phyloP scores from a whole-genome alignment of 2,113 vertebrate genomes.

The Synodontis membranacea region DNA sequence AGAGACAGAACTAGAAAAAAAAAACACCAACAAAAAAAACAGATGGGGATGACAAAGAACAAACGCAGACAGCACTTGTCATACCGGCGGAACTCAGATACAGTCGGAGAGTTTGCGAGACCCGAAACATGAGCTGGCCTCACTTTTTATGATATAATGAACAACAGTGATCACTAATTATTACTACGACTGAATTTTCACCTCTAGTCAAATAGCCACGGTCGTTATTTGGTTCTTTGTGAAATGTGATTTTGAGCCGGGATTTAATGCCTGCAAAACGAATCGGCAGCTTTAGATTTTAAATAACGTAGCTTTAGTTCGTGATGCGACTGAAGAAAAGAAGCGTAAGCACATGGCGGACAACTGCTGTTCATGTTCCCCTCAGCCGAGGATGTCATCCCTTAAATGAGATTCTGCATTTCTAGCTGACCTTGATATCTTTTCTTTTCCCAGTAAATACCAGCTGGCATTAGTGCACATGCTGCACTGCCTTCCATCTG shows the following conservation, averaged over 20 bases:
- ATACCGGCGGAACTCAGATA: background rate
- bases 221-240: background rate
- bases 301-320: background rate
- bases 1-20: background rate
- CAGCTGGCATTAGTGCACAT: conserved; percentile 3
- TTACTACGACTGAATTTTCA: background rate
- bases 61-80: background rate
- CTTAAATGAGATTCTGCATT: conserved; percentile 25
- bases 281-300: conserved; percentile 44
- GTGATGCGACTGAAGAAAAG: conserved; percentile 29
- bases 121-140: background rate
- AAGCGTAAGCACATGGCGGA: conserved; percentile 20
- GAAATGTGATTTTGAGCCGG: conserved; percentile 28
- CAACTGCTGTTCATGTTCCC: conserved; percentile 40
- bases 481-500: conserved; percentile 28
- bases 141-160: background rate
- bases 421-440: conserved; percentile 21
- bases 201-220: background rate
- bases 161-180: background rate
- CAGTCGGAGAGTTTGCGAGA: background rate
- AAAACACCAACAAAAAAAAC: background rate
- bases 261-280: conserved; percentile 31
- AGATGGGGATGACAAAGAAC: background rate
- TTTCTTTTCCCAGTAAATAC: conserved; percentile 9
- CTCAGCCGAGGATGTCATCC: conserved; percentile 28